A percentile compares a stretch with the other conserved stretches of the same genome.
Evolutionary conservation across 2,888 invertebrate genomes (phyloP).

Genomic region (Plemyria rubiginata): DNA sequence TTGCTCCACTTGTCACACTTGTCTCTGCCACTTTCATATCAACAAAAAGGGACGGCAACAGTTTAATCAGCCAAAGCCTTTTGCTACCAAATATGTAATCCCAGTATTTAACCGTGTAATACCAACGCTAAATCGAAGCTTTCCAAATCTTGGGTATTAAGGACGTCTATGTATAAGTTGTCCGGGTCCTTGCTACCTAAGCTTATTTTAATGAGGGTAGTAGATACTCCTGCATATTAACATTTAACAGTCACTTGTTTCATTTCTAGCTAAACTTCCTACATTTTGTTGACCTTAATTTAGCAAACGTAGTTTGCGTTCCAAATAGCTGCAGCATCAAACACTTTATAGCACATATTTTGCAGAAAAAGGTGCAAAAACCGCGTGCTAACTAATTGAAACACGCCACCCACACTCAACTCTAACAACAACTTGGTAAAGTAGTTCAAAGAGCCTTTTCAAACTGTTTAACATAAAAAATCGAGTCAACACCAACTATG

Average conservation of each 20-base stretch:
- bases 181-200: not conserved
- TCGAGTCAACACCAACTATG: not conserved
- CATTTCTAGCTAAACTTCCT: no score
- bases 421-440: conserved; percentile 10
- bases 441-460: not conserved
- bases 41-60: no score
- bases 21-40: no score
- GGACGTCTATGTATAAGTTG: not conserved
- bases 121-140: no score
- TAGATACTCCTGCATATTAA: not conserved
- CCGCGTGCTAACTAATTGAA: conserved; percentile 13
- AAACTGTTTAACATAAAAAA: not conserved
- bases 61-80: no score
- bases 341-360: not conserved
- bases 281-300: not conserved
- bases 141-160: not conserved
- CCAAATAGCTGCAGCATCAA: not conserved
- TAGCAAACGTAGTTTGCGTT: not conserved
- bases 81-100: no score
- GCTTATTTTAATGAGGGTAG: not conserved
- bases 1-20: no score
- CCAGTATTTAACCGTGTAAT: no score
- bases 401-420: conserved; percentile 11
- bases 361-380: conserved; percentile 11
- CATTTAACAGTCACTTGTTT: not conserved